Conservation (phyloP, 2,113 vertebrate species). For the Corydoras maculifer region DNA sequence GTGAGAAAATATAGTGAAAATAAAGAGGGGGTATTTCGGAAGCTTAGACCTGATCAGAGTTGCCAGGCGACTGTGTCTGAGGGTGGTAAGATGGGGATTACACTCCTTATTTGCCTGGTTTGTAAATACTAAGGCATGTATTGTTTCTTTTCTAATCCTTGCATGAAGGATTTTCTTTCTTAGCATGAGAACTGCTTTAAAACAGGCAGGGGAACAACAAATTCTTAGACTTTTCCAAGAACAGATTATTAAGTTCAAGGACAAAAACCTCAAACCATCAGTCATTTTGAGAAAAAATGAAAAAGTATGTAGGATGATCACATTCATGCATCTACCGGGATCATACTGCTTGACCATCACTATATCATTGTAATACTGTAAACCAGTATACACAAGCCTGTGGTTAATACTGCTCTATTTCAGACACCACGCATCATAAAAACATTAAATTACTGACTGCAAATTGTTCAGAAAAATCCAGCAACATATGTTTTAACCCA, state of each 20-base stretch:
- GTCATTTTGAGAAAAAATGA: neutral
- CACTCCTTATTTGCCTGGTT: conserved; percentile 31
- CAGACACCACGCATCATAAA: no score
- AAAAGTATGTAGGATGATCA: neutral
- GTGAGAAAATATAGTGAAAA: neutral
- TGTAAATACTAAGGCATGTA: conserved; percentile 31
- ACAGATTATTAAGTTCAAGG: neutral
- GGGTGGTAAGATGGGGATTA: conserved; percentile 37
- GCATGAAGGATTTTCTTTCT: conserved; percentile 38
- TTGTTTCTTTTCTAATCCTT: conserved; percentile 51
- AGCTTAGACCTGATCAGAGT: conserved; percentile 11
- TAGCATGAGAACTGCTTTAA: neutral
- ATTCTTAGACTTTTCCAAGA: conserved; percentile 5
- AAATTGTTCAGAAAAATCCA: no score
- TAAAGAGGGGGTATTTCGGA: neutral
- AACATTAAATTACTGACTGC: no score
- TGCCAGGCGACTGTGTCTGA: conserved; percentile 17
- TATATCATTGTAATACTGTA: no score
- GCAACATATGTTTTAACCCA: no score
- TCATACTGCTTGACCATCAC: no score
- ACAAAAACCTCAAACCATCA: neutral
- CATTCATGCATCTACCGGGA: no score
- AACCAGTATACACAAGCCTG: no score
- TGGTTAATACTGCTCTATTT: no score
- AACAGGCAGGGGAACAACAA: conserved; percentile 5